A percentile compares a stretch with the other conserved stretches of the same genome.
These are phyloP conservation scores for Diadumene lineata DNA, from an alignment of 92 coral and sea anemone genomes.

Conservation along the genomic window DNA sequence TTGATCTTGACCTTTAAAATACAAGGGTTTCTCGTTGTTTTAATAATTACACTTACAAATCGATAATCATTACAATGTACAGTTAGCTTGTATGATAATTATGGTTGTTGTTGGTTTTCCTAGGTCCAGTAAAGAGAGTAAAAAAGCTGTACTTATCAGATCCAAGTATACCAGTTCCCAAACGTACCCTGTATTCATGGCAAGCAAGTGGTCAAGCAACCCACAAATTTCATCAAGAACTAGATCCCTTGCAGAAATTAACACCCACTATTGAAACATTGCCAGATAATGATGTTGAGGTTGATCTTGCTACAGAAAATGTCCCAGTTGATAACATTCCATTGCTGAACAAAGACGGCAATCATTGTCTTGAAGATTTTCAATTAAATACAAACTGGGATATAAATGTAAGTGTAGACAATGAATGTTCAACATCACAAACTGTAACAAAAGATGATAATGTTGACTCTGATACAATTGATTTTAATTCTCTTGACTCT, in stretches of 20 bases:
- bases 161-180: constrained; percentile 34
- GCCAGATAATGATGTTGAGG: neutral
- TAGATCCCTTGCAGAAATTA: neutral
- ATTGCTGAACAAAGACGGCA: too few species aligned
- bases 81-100: too few species aligned
- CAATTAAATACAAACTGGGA: too few species aligned
- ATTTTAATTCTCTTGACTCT: neutral
- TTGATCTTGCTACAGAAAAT: neutral
- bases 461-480: neutral
- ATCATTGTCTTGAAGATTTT: too few species aligned
- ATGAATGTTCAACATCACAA: neutral
- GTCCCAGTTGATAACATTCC: too few species aligned
- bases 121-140: constrained; percentile 46
- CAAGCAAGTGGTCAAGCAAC: constrained; percentile 2
- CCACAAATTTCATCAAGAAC: neutral
- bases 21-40: neutral
- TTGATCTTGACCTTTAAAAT: neutral
- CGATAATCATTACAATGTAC: too few species aligned
- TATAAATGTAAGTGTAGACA: neutral
- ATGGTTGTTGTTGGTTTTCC: neutral
- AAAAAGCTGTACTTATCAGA: constrained; percentile 33
- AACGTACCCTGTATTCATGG: constrained; percentile 30
- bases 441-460: neutral
- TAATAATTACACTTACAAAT: too few species aligned
- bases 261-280: neutral